Percentiles rank a stretch among this genome's conserved stretches.
Evolutionary conservation across 2,888 invertebrate species (phyloP).

Genomic region (Cantharis lateralis): DNA sequence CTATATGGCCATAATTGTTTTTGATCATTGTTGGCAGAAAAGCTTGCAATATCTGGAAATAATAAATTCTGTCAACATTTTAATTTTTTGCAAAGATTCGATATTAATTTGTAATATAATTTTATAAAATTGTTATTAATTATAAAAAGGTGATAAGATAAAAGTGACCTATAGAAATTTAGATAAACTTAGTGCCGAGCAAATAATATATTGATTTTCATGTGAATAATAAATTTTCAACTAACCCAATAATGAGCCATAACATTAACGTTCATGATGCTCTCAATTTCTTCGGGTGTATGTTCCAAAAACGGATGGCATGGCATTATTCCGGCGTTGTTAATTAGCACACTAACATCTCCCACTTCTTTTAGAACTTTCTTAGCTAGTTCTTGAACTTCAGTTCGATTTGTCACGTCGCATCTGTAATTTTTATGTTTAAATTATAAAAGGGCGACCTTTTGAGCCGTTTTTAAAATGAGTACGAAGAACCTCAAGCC

Average conservation of each 20-base stretch:
- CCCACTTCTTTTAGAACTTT: constrained; percentile 73
- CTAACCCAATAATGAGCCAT: constrained; percentile 82
- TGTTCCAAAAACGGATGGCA: constrained; percentile 71
- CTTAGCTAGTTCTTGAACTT: constrained; percentile 67
- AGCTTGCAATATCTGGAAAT: constrained; percentile 67
- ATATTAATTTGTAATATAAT: too few species aligned
- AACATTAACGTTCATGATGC: constrained; percentile 76
- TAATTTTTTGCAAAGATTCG: too few species aligned
- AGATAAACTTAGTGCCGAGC: neutral
- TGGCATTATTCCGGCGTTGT: constrained; percentile 89
- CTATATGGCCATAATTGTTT: constrained; percentile 75
- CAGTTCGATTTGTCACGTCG: constrained; percentile 74
- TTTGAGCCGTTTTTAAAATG: too few species aligned
- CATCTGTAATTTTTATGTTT: constrained; percentile 59
- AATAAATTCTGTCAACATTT: neutral
- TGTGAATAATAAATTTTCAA: too few species aligned
- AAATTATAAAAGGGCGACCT: neutral
- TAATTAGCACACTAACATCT: constrained; percentile 76
- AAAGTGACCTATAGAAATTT: neutral
- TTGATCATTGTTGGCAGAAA: constrained; percentile 79
- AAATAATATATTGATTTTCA: neutral
- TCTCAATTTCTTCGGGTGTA: constrained; percentile 69
- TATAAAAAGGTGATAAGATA: neutral
- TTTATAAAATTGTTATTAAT: neutral
- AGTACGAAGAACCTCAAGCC: too few species aligned